phyloP scores from a whole-genome alignment of 2,113 vertebrate genomes.

The Seriola aureovittata region DNA sequence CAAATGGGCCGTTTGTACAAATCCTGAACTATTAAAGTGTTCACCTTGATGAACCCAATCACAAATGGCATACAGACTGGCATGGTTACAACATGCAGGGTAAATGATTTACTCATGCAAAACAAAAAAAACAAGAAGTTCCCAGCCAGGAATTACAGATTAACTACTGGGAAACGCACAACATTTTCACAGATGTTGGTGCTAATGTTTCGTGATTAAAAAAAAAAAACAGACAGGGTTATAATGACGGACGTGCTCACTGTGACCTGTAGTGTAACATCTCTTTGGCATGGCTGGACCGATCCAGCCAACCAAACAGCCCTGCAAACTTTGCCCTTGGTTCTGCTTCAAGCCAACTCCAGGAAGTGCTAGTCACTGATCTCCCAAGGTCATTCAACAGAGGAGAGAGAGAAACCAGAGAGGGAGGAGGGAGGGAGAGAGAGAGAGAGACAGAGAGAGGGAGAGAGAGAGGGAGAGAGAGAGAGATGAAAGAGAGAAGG shows the following conservation, averaged over 20 bases:
- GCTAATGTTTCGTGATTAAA: conserved; percentile 39
- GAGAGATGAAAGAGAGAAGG: conserved; percentile 61
- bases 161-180: conserved; percentile 64
- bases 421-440: conserved; percentile 52
- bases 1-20: conserved; percentile 11
- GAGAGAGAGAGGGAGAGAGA: conserved; percentile 33
- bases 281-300: conserved; percentile 23
- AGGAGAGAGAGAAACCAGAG: conserved; percentile 77
- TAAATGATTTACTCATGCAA: conserved; percentile 83
- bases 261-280: conserved; percentile 49
- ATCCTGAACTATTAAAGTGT: conserved; percentile 25
- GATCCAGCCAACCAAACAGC: conserved; percentile 36
- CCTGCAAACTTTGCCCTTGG: conserved; percentile 93
- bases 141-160: conserved; percentile 79
- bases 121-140: conserved; percentile 73
- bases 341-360: conserved; percentile 83
- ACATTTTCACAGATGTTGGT: conserved; percentile 41
- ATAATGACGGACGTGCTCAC: conserved; percentile 9
- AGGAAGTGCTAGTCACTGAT: conserved; percentile 85
- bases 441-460: conserved; percentile 33
- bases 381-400: conserved; percentile 94
- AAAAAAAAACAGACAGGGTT: conserved; percentile 1
- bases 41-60: conserved; percentile 42
- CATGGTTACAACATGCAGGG: conserved; percentile 56
- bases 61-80: conserved; percentile 59